These are phyloP conservation scores for Leucoraja ocellata DNA, from an alignment of 2,797 vertebrate genomes.

Conservation along the genomic window DNA sequence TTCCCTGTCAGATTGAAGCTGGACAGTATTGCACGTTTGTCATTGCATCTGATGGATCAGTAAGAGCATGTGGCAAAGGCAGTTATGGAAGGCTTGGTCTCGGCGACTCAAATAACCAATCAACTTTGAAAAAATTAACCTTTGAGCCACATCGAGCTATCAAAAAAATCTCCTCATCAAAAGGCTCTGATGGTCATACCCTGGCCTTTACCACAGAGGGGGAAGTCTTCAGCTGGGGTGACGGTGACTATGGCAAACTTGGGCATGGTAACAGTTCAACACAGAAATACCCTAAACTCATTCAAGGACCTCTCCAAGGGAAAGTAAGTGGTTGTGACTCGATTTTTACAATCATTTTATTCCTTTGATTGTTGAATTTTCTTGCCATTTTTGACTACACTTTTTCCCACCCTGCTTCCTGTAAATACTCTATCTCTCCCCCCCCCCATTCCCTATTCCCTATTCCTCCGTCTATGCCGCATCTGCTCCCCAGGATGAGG, in stretches of 20 bases:
- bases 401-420: no score
- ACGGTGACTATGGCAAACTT: conserved; percentile 70
- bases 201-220: conserved; percentile 71
- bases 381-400: background rate
- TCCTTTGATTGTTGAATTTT: background rate
- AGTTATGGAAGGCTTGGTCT: conserved; percentile 69
- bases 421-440: no score
- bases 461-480: no score
- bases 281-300: conserved; percentile 73
- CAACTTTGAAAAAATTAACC: conserved; percentile 69
- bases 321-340: conserved; percentile 55
- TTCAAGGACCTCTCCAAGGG: conserved; percentile 69
- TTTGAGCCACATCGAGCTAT: conserved; percentile 74
- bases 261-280: conserved; percentile 74
- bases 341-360: background rate
- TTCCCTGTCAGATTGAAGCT: conserved; percentile 63
- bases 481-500: no score
- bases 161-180: conserved; percentile 72
- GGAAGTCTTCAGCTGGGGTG: conserved; percentile 75
- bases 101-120: conserved; percentile 73
- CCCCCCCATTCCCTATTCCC: no score
- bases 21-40: conserved; percentile 74
- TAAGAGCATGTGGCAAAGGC: conserved; percentile 72
- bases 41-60: conserved; percentile 69
- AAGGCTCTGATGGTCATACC: conserved; percentile 72